These are phyloP conservation scores for Anarsia innoxiella DNA, from an alignment of 2,888 invertebrate genomes.

Conservation along the genomic window DNA sequence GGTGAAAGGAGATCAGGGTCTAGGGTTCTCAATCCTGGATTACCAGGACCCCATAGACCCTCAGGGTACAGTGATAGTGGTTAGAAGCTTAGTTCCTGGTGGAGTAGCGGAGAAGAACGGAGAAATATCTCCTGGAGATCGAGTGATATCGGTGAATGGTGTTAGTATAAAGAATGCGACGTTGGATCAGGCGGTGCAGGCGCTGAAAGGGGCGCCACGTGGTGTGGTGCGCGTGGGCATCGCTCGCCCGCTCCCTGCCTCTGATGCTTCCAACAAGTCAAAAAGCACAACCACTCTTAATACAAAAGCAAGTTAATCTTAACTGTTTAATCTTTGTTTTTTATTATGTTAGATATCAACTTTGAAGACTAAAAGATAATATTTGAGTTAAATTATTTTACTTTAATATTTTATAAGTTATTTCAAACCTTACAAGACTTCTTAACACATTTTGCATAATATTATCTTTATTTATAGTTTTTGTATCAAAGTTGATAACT, in stretches of 20 bases:
- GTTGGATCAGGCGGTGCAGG: constrained; percentile 95
- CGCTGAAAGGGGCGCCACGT: constrained; percentile 93
- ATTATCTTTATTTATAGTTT: too few relatives aligned
- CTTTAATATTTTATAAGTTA: too few relatives aligned
- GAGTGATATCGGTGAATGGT: constrained; percentile 94
- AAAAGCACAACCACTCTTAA: constrained; percentile 58
- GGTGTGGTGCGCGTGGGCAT: constrained; percentile 94
- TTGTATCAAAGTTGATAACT: too few relatives aligned
- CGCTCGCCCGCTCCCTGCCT: constrained; percentile 84
- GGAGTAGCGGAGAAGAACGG: constrained; percentile 98
- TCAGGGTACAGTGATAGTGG: constrained; percentile 96
- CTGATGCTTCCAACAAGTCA: constrained; percentile 29
- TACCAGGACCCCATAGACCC: constrained; percentile 98
- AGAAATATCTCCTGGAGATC: constrained; percentile 95
- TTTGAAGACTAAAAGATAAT: too few relatives aligned
- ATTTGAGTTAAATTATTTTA: too few relatives aligned
- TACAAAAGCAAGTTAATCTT: constrained; percentile 61
- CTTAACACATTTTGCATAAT: too few relatives aligned
- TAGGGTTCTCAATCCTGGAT: constrained; percentile 98
- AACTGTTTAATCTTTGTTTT: constrained; percentile 21
- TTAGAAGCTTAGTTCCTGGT: constrained; percentile 96
- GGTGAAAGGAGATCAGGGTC: constrained; percentile 94
- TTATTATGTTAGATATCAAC: constrained; percentile 1
- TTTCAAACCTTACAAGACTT: too few relatives aligned
- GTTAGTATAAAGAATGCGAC: constrained; percentile 92